phyloP scores from a whole-genome alignment of 2,888 invertebrate species.

The Eulithis testata region DNA sequence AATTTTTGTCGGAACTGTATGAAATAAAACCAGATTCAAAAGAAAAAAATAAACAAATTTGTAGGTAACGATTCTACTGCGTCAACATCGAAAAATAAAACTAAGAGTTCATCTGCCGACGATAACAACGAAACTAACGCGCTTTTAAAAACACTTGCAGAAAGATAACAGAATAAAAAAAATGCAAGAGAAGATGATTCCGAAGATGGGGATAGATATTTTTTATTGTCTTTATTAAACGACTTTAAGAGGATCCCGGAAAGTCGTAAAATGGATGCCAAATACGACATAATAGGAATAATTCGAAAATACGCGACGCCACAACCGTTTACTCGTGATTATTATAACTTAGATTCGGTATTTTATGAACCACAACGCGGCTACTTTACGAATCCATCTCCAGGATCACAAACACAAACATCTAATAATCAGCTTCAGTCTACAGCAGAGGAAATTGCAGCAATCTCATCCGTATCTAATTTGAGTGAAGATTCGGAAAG shows the following conservation, averaged over 20 bases:
- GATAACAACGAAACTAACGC: conserved; percentile 26
- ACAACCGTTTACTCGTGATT: conserved; percentile 1
- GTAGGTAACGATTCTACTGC: conserved; percentile 14
- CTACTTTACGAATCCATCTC: conserved; percentile 1
- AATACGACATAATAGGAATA: conserved; percentile 6
- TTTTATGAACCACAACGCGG: background rate
- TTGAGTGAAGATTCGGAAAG: conserved; percentile 4
- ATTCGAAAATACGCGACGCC: conserved; percentile 5
- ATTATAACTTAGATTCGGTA: conserved; percentile 1
- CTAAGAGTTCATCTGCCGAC: conserved; percentile 26
- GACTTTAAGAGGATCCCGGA: conserved; percentile 3
- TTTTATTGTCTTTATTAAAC: conserved; percentile 7
- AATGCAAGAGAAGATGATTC: conserved; percentile 27
- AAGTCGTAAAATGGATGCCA: conserved; percentile 5
- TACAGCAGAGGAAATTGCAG: background rate
- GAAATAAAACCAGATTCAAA: conserved; percentile 18
- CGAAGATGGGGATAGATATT: conserved; percentile 23
- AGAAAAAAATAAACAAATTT: conserved; percentile 16
- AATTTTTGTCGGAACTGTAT: too few relatives aligned
- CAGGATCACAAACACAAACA: conserved; percentile 2
- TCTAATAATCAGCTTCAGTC: background rate
- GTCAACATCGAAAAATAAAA: conserved; percentile 22
- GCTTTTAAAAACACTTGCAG: conserved; percentile 18
- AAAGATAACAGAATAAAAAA: conserved; percentile 25
- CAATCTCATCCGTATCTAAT: background rate